Conservation (phyloP, 2,797 vertebrate species). For the Notolepis coatsorum region DNA sequence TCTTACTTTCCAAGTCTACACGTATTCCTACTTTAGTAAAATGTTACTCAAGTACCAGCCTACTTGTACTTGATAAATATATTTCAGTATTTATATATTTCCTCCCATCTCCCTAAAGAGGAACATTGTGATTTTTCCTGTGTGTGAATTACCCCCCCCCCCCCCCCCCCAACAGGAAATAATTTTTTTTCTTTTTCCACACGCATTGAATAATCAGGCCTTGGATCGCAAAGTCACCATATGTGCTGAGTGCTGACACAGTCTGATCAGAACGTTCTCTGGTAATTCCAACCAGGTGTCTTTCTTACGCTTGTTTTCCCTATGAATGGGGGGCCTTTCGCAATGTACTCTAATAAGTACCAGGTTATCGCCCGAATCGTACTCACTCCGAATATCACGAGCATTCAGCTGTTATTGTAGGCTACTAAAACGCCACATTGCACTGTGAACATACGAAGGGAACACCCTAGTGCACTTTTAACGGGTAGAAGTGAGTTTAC, state of each 20-base stretch:
- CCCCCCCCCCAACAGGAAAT: too few relatives aligned
- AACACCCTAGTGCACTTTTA: constrained; percentile 6
- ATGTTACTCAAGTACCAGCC: too few relatives aligned
- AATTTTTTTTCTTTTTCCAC: too few relatives aligned
- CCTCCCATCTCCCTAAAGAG: not conserved
- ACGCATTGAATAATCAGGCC: not conserved
- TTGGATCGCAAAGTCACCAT: constrained; percentile 39
- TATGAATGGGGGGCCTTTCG: constrained; percentile 12
- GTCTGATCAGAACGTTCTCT: not conserved
- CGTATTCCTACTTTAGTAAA: too few relatives aligned
- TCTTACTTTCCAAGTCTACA: too few relatives aligned
- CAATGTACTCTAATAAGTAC: constrained; percentile 27
- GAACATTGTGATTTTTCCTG: not conserved
- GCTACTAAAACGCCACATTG: not conserved
- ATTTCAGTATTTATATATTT: too few relatives aligned
- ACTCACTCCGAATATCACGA: not conserved
- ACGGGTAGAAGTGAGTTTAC: constrained; percentile 19
- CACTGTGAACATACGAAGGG: not conserved
- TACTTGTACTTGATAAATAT: too few relatives aligned
- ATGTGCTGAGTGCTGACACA: constrained; percentile 10
- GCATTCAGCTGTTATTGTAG: constrained; percentile 36
- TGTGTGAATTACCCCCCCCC: too few relatives aligned
- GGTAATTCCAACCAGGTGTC: constrained; percentile 64
- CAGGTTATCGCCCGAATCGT: not conserved
- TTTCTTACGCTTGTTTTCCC: constrained; percentile 29